These are phyloP conservation scores for Phragmatobia fuliginosa DNA, from an alignment of 2,888 invertebrate species.

Conservation along the genomic window DNA sequence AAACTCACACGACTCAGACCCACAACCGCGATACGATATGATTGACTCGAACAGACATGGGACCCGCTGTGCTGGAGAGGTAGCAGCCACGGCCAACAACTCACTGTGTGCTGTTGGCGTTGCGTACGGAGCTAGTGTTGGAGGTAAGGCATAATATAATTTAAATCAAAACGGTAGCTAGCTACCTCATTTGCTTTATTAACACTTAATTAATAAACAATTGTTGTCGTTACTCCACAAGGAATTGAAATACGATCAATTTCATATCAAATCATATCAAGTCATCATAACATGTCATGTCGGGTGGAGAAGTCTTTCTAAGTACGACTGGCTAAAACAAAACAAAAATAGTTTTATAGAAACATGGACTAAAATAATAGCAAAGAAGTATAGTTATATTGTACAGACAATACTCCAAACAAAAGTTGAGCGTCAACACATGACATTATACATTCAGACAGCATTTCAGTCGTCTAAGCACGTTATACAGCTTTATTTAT, in stretches of 20 bases:
- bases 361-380: too few species aligned
- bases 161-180: not conserved
- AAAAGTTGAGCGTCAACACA: not conserved
- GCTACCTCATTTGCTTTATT: too few species aligned
- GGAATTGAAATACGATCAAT: too few species aligned
- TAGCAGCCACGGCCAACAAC: slow-evolving; percentile 98
- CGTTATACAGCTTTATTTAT: slow-evolving; percentile 48
- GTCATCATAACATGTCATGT: too few species aligned
- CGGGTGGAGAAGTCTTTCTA: too few species aligned
- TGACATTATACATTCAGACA: slow-evolving; percentile 22
- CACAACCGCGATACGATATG: slow-evolving; percentile 98
- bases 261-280: too few species aligned
- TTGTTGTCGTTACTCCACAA: too few species aligned
- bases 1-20: slow-evolving; percentile 98
- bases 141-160: slow-evolving; percentile 85
- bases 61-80: slow-evolving; percentile 98
- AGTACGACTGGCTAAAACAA: too few species aligned
- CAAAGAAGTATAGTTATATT: not conserved
- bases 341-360: too few species aligned
- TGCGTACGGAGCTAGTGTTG: slow-evolving; percentile 97
- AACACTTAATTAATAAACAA: too few species aligned
- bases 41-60: slow-evolving; percentile 98
- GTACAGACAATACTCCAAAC: not conserved
- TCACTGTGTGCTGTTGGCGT: slow-evolving; percentile 98
- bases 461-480: slow-evolving; percentile 24